Evolutionary conservation across 2,888 invertebrate species (phyloP), one percentile per base, ranked within the genome.

Genomic region (Deroplatys truncata): DNA sequence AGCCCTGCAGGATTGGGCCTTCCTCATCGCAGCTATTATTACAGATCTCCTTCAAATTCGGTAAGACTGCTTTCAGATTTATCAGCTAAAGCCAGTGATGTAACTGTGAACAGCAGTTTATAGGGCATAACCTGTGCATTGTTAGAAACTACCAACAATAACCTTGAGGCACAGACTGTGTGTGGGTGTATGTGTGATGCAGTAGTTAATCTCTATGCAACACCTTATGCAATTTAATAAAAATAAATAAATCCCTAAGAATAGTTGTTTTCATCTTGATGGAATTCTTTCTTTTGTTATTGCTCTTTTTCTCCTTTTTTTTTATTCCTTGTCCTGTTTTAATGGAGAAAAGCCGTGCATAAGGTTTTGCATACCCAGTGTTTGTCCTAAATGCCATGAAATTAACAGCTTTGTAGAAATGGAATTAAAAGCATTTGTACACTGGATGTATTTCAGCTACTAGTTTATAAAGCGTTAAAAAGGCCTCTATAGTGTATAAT

Each of bases 1-100:
- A 94, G 94, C 82, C 95, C 95, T 25, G 93, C 94, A 8, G 95
- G 95, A 15, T 93, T 95, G 90, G 95, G 95, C 2, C 93, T 95
- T 89, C 94, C 94, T 0, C 94, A 95, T 92, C 93, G 93, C 85
- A 94, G 93, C 86, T 95, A 94, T 92, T 95, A 95, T 91, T 94
- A 93, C 91, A 92, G 93, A 85, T 93, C 93, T 84, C 92, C 93
- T 84, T 92, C 93, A 86, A 93, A 93, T 90, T 92, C 92, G 91
- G 95, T 95, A 92, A 93, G 56, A 20, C 25, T 20, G 15, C 0
- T 72, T 92, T 43, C 92, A 72, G 1, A 20, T 4, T 3, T 72
- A 72, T 20, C 4, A 2, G 1, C 25, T 20, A 72, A 16, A 20
- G 20, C 25, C 56, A 72, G 56, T 20, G 25, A 20, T 72, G 20